Percentiles rank a stretch among this genome's conserved stretches.
phyloP scores from a whole-genome alignment of 2,797 vertebrate species.

The Alcedo atthis region DNA sequence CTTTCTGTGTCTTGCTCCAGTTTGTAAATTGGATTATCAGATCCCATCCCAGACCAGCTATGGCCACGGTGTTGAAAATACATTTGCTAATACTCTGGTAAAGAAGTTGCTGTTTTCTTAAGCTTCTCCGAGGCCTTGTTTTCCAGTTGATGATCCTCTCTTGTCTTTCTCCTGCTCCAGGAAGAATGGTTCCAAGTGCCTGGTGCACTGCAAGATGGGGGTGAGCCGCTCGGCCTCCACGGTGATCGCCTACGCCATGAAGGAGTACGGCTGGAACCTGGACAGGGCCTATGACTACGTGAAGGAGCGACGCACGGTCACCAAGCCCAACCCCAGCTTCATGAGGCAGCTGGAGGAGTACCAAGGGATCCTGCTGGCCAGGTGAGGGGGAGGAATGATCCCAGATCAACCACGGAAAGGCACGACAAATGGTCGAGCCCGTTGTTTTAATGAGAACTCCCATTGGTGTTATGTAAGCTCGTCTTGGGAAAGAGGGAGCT shows the following conservation, averaged over 20 bases:
- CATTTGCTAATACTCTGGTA: background rate
- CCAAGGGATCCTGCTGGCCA: slow-evolving; percentile 96
- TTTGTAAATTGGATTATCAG: slow-evolving; percentile 52
- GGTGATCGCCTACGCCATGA: slow-evolving; percentile 98
- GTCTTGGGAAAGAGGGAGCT: fast-evolving
- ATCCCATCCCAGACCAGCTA: background rate
- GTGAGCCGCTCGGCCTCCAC: slow-evolving; percentile 97
- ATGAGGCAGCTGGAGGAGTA: slow-evolving; percentile 98
- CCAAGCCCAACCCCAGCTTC: slow-evolving; percentile 97
- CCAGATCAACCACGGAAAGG: fast-evolving
- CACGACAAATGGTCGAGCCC: background rate
- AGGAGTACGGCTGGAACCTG: slow-evolving; percentile 97
- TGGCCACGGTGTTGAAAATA: background rate
- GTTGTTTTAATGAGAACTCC: background rate
- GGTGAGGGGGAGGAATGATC: slow-evolving; percentile 75
- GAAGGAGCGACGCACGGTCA: slow-evolving; percentile 91
- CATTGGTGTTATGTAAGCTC: fast-evolving
- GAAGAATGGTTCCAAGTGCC: slow-evolving; percentile 94
- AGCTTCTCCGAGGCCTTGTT: background rate
- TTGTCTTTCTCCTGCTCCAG: slow-evolving; percentile 61
- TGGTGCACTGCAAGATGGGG: slow-evolving; percentile 99
- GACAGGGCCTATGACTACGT: slow-evolving; percentile 92
- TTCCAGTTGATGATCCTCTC: background rate
- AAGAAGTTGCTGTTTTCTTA: background rate
- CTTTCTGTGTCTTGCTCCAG: slow-evolving; percentile 22